Percentiles rank a stretch among this genome's conserved stretches.
Conservation (phyloP, 2,797 vertebrate species). For the Crocodylus rhombifer region DNA sequence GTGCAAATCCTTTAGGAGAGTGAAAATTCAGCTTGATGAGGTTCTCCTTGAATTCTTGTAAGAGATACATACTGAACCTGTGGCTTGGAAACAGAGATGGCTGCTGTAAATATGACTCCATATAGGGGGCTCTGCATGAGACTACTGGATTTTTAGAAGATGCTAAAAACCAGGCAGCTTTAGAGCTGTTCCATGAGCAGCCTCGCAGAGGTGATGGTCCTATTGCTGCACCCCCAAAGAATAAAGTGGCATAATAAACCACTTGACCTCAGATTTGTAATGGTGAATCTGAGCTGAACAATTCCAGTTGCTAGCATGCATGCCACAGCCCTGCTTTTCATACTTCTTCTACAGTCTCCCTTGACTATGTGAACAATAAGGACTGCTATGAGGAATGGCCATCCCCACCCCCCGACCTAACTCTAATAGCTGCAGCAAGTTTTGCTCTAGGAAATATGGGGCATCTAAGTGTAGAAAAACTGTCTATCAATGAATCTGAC, state of each 20-base stretch:
- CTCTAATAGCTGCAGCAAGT: neutral
- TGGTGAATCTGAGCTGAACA: neutral
- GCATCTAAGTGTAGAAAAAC: rapidly evolving
- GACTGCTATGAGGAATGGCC: neutral
- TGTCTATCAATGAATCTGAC: neutral
- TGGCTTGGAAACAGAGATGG: constrained; percentile 68
- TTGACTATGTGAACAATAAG: neutral
- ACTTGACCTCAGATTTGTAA: neutral
- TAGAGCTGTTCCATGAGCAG: constrained; percentile 66
- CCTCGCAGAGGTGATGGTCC: constrained; percentile 40
- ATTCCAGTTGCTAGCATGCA: rapidly evolving
- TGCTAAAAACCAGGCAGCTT: constrained; percentile 53
- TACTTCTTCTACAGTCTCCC: neutral
- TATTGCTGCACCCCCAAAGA: constrained; percentile 31
- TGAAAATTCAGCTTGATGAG: neutral
- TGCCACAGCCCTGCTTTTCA: neutral
- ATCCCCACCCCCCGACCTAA: neutral
- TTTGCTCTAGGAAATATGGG: neutral
- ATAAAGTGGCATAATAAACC: neutral
- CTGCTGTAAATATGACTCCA: constrained; percentile 61
- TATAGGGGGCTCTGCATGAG: neutral
- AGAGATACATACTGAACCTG: constrained; percentile 32
- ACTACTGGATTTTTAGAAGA: constrained; percentile 31
- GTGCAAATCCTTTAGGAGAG: neutral
- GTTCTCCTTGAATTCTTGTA: constrained; percentile 39